Base-by-base conservation (phyloP, 2,888 invertebrate genomes). In the Papilio elwesi region DNA sequence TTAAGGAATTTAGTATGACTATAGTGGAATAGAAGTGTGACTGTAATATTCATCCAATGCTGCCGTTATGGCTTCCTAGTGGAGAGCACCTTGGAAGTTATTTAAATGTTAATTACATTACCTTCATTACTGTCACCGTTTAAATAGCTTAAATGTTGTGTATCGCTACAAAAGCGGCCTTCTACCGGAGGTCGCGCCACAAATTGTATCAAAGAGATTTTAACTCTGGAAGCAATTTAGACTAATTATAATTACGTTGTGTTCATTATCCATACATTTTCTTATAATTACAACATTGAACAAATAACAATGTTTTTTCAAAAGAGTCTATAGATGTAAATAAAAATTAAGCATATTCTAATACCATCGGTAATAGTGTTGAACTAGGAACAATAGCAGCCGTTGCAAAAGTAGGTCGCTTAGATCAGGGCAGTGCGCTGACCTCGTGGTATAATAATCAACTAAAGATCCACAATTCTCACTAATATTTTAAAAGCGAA, bases 41-140 rank as follows among this genome's bases (percentile, higher is more conserved):
- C 49, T 49, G 12, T 48, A 51, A n/a, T 51, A n/a, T 51, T n/a
- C 7, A 51, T 13, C 7, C n/a, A 51, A n/a, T 13, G 51, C 7
- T n/a, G n/a, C 5, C n/a, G 7, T n/a, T 51, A 51, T 26, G 4
- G 26, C 15, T 15, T 15, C 10, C 52, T 52, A 9, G 52, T 52
- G 15, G n/a, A 52, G 15, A 15, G 9, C 0, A 52, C 52, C n/a
- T 52, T 52, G 15, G n/a, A 15, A 15, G 52, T 12, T 57, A 43
- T 43, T 62, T 43, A 62, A 62, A 62, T 62, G 59, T 43, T 62
- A 62, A 62, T 62, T 62, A 62, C 15, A 38, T 62, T 43, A 43
- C 59, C 59, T 62, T 62, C 59, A 62, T 62, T 62, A 43, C 43
- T 62, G 59, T 62, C 59, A 62, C 43, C 36, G 38, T 59, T 38